A percentile compares a stretch with the other conserved stretches of the same genome.
Evolutionary conservation across 1,140 invertebrate genomes (phyloP).

Genomic region (Marisa cornuarietis): DNA sequence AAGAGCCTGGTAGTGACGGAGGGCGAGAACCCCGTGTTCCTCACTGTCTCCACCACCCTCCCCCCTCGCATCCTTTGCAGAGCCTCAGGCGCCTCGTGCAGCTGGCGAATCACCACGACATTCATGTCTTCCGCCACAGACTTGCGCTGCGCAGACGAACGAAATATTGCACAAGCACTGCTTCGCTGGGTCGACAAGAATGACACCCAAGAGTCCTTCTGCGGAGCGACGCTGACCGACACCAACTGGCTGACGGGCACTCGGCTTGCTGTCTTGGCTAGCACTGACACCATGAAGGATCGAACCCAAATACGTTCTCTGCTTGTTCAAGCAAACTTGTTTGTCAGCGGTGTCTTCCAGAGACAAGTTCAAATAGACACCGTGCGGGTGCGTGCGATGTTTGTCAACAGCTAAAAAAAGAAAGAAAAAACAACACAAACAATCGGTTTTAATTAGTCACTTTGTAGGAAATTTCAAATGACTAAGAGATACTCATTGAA

Average conservation of each 20-base stretch:
- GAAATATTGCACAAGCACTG: constrained; percentile 36
- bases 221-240: constrained; percentile 31
- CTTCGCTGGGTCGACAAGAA: constrained; percentile 23
- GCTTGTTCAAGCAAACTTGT: constrained; percentile 17
- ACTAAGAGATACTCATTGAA: no score
- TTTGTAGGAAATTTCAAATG: no score
- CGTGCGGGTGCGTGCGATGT: not conserved
- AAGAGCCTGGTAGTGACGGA: constrained; percentile 35
- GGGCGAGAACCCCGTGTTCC: constrained; percentile 21
- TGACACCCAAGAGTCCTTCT: constrained; percentile 17
- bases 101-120: not conserved
- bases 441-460: no score
- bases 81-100: constrained; percentile 15
- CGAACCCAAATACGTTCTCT: constrained; percentile 24
- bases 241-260: constrained; percentile 30
- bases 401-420: no score
- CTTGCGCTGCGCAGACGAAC: constrained; percentile 35
- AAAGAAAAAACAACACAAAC: no score
- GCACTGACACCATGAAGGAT: constrained; percentile 41
- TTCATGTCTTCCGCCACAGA: constrained; percentile 11
- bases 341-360: not conserved
- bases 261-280: constrained; percentile 30
- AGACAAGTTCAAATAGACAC: no score
- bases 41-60: constrained; percentile 32
- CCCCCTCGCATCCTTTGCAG: constrained; percentile 47